These are phyloP conservation scores for Agrilus cyanescens DNA, from an alignment of 2,888 invertebrate genomes.

Conservation along the genomic window DNA sequence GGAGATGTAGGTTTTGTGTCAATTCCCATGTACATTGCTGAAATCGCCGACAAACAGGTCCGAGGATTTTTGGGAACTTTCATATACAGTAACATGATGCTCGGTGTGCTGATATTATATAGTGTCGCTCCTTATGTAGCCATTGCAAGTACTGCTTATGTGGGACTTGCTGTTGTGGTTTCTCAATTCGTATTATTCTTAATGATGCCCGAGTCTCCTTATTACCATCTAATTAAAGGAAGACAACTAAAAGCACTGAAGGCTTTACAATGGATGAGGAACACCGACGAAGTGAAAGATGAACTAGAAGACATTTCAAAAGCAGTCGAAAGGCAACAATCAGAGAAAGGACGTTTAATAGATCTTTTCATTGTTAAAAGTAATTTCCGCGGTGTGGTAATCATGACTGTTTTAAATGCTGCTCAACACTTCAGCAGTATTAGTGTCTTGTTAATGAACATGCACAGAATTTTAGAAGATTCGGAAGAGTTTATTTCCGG, in stretches of 20 bases:
- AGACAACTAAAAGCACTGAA: conserved; percentile 19
- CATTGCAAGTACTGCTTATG: conserved; percentile 22
- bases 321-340: conserved; percentile 23
- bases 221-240: conserved; percentile 22
- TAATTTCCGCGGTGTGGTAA: conserved; percentile 23
- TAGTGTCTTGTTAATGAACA: conserved; percentile 27
- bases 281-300: conserved; percentile 15
- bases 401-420: conserved; percentile 25
- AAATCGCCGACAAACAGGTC: conserved; percentile 11
- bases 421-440: conserved; percentile 26
- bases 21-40: conserved; percentile 13
- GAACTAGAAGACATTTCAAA: conserved; percentile 23
- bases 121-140: conserved; percentile 20
- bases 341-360: conserved; percentile 22
- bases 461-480: conserved; percentile 23
- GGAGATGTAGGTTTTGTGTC: conserved; percentile 8
- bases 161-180: conserved; percentile 19
- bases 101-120: conserved; percentile 10
- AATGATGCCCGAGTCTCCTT: conserved; percentile 28
- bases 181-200: conserved; percentile 21
- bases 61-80: conserved; percentile 11
- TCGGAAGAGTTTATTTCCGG: conserved; percentile 24
- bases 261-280: conserved; percentile 20
- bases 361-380: conserved; percentile 25
- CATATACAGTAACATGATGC: conserved; percentile 10